These are phyloP conservation scores for Eulemur mongoz DNA, from an alignment of 2,797 vertebrate genomes.

Conservation along the genomic window DNA sequence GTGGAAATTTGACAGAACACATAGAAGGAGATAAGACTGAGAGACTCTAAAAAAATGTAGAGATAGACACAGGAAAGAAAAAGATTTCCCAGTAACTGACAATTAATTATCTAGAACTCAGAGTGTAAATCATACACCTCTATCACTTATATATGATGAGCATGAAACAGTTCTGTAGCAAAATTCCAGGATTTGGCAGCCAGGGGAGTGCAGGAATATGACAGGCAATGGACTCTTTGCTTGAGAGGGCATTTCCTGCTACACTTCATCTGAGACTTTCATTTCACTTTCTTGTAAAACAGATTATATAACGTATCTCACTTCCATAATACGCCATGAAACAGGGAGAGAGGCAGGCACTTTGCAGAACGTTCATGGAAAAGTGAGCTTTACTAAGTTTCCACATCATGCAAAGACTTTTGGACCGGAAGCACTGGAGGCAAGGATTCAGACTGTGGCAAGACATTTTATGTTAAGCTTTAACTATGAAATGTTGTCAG, in stretches of 20 bases:
- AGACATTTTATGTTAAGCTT: neutral
- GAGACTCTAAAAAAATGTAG: neutral
- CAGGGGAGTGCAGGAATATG: neutral
- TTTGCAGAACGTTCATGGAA: neutral
- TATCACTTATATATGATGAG: neutral
- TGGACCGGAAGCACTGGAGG: neutral
- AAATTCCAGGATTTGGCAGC: neutral
- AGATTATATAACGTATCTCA: neutral
- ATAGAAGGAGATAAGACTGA: neutral
- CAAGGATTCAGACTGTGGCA: neutral
- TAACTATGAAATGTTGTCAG: neutral
- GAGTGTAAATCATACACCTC: neutral
- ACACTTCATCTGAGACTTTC: neutral
- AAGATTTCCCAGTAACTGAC: neutral
- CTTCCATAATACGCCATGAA: accelerated
- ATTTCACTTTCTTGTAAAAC: neutral
- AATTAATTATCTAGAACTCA: neutral
- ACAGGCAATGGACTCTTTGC: neutral
- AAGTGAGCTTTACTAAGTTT: neutral
- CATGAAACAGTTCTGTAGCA: neutral
- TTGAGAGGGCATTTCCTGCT: neutral
- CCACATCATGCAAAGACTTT: neutral
- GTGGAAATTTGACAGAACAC: neutral
- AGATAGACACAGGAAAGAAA: neutral
- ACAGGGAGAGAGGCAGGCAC: neutral